Conservation (phyloP, 2,113 vertebrate species). For the Polyodon spathula region DNA sequence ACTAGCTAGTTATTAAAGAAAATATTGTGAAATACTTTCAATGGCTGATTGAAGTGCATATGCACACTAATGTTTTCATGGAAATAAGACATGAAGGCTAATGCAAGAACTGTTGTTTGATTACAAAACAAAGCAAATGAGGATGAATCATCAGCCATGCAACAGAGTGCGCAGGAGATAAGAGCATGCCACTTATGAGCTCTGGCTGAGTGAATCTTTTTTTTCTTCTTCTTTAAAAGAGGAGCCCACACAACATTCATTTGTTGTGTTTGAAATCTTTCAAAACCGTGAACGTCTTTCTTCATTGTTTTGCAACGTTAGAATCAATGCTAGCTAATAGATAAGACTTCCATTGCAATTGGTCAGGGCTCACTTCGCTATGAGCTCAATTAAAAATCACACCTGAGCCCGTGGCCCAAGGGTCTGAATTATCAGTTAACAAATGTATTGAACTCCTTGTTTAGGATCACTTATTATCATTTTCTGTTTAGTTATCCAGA, state of each 20-base stretch:
- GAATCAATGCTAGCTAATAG: no score
- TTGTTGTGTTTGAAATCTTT: background rate
- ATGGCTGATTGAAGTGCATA: background rate
- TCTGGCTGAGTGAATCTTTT: background rate
- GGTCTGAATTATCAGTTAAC: no score
- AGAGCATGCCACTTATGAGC: background rate
- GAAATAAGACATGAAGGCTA: background rate
- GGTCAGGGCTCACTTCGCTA: no score
- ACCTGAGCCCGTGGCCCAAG: no score
- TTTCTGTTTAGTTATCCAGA: no score
- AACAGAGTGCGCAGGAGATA: background rate
- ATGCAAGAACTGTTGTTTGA: background rate
- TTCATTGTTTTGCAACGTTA: no score
- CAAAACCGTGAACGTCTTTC: no score
- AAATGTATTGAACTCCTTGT: no score
- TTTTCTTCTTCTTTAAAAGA: background rate
- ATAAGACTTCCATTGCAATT: no score
- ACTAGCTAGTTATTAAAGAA: background rate
- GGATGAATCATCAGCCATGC: constrained; percentile 2
- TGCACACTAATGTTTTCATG: constrained; percentile 4
- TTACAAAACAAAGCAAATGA: constrained; percentile 4
- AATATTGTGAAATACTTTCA: background rate
- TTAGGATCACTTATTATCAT: no score
- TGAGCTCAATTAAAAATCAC: no score
- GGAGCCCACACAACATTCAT: background rate